A percentile compares a stretch with the other conserved stretches of the same genome.
These are phyloP conservation scores for Otolemur crassicaudatus DNA, from an alignment of 2,797 vertebrate genomes.

Conservation along the genomic window DNA sequence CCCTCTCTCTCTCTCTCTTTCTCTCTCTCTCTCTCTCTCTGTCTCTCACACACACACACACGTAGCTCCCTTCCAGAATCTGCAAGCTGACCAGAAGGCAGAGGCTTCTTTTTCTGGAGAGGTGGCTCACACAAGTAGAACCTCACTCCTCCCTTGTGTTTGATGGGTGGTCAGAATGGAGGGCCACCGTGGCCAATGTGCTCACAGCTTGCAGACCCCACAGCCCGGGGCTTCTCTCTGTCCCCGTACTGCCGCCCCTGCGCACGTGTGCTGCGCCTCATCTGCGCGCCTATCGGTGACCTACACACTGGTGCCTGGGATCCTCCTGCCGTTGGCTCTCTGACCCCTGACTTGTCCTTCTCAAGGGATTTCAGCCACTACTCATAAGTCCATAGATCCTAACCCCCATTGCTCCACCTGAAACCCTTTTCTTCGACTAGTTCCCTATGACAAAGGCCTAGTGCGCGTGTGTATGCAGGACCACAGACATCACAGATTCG, in stretches of 20 bases:
- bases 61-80: background rate
- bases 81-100: too few species aligned
- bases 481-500: background rate
- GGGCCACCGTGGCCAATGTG: too few species aligned
- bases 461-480: fast-evolving
- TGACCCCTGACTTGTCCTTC: background rate
- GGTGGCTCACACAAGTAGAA: background rate
- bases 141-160: background rate
- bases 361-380: background rate
- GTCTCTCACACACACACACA: background rate
- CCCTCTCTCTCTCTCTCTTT: too few species aligned
- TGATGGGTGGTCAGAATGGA: background rate
- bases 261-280: too few species aligned
- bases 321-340: background rate
- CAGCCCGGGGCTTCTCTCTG: background rate
- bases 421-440: background rate
- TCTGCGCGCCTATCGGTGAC: too few species aligned
- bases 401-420: background rate
- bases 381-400: background rate
- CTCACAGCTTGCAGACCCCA: background rate
- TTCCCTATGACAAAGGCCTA: background rate
- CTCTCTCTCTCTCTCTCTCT: too few species aligned
- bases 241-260: too few species aligned
- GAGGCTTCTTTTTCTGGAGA: background rate
- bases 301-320: background rate